Percentiles rank a stretch among this genome's conserved stretches.
These are phyloP conservation scores for Chauna torquata DNA, from an alignment of 2,113 vertebrate genomes.

Conservation along the genomic window DNA sequence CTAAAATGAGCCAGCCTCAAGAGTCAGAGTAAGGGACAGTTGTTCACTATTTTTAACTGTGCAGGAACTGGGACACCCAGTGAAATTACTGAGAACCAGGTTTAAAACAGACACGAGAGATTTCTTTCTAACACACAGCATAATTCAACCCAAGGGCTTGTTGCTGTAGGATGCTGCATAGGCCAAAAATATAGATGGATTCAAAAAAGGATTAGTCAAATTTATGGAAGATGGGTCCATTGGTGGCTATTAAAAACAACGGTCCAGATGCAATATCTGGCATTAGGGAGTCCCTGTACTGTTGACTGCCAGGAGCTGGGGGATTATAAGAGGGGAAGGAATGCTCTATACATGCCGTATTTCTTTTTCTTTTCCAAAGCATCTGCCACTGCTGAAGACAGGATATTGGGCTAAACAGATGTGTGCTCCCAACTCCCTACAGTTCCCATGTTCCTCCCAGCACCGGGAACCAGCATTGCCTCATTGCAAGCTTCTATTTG, in stretches of 20 bases:
- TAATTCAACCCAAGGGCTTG: not conserved
- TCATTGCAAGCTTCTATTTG: constrained; percentile 53
- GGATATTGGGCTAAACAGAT: constrained; percentile 8
- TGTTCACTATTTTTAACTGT: not conserved
- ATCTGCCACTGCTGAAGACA: constrained; percentile 4
- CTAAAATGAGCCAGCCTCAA: not conserved
- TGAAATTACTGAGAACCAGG: not conserved
- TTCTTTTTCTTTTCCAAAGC: constrained; percentile 28
- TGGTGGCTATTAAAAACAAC: constrained; percentile 15
- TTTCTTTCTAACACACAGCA: not conserved
- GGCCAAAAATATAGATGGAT: not conserved
- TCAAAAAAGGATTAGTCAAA: constrained; percentile 32
- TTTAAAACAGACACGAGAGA: not conserved
- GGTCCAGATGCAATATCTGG: constrained; percentile 1
- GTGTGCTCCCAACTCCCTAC: not conserved
- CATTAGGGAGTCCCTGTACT: not conserved
- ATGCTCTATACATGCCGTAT: not conserved
- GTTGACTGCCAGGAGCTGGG: not conserved
- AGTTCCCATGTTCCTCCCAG: not conserved
- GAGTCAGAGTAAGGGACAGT: not conserved
- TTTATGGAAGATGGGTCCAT: constrained; percentile 18
- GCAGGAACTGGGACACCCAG: not conserved
- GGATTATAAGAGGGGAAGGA: not conserved
- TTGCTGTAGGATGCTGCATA: not conserved
- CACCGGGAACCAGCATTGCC: not conserved